Evolutionary conservation across 92 coral and sea anemone species (phyloP).

Genomic region (Galaxea fascicularis): DNA sequence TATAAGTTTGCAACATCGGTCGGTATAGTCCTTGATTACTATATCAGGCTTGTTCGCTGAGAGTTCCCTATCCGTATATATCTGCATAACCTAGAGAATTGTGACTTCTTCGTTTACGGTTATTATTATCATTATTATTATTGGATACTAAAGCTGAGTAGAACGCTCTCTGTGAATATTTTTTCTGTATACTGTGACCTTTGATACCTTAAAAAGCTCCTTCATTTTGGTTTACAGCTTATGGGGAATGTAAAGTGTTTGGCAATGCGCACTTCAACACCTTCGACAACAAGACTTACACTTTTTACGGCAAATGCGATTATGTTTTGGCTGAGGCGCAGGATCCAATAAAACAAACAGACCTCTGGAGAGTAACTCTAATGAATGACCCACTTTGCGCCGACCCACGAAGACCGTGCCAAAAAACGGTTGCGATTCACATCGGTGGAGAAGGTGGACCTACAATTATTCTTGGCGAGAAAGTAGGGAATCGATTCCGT

Average conservation of each 20-base stretch:
- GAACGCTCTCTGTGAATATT: too few relatives aligned
- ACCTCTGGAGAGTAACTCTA: slow-evolving; percentile 65
- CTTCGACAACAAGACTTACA: slow-evolving; percentile 83
- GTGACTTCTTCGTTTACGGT: too few relatives aligned
- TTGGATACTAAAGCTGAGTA: too few relatives aligned
- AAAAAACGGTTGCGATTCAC: slow-evolving; percentile 45
- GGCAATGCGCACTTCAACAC: slow-evolving; percentile 86
- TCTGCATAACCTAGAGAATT: too few relatives aligned
- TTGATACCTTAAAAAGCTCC: neutral
- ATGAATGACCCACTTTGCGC: slow-evolving; percentile 62
- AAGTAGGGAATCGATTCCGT: neutral
- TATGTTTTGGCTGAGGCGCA: slow-evolving; percentile 72
- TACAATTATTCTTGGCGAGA: slow-evolving; percentile 45
- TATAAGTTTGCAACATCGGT: too few relatives aligned
- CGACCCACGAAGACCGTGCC: slow-evolving; percentile 70
- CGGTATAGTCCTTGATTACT: too few relatives aligned
- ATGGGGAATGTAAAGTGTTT: slow-evolving; percentile 80
- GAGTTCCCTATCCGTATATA: too few relatives aligned
- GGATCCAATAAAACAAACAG: neutral
- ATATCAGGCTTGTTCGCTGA: too few relatives aligned
- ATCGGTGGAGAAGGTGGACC: neutral
- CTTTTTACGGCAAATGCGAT: slow-evolving; percentile 78
- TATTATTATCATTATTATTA: too few relatives aligned
- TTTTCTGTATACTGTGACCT: too few relatives aligned
- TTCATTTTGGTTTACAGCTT: slow-evolving; percentile 41